Evolutionary conservation across 2,888 invertebrate species (phyloP).

Genomic region (Malachius bipustulatus): DNA sequence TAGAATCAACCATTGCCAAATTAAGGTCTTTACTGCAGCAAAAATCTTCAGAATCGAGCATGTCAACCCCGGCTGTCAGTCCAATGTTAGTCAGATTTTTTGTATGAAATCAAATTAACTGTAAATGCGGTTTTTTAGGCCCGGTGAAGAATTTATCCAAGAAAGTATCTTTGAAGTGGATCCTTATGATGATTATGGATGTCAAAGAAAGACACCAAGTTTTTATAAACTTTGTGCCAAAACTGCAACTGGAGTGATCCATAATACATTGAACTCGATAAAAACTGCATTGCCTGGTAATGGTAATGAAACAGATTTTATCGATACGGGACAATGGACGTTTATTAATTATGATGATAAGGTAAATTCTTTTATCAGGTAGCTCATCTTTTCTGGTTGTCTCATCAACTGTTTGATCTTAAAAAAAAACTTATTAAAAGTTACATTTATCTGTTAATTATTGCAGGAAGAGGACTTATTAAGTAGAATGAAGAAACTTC

Average conservation of each 20-base stretch:
- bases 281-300: slow-evolving; percentile 55
- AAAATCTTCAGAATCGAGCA: slow-evolving; percentile 34
- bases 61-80: slow-evolving; percentile 35
- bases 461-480: no score
- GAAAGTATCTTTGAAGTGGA: slow-evolving; percentile 20
- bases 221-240: slow-evolving; percentile 55
- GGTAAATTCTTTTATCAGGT: slow-evolving; percentile 26
- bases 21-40: slow-evolving; percentile 53
- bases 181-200: slow-evolving; percentile 30
- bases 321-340: slow-evolving; percentile 37
- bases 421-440: no score
- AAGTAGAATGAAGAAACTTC: slow-evolving; percentile 41
- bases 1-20: slow-evolving; percentile 60
- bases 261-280: slow-evolving; percentile 55
- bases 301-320: slow-evolving; percentile 33
- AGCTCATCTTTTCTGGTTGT: no score
- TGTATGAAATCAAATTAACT: slow-evolving; percentile 1
- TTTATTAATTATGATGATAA: slow-evolving; percentile 36
- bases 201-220: slow-evolving; percentile 35
- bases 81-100: slow-evolving; percentile 29
- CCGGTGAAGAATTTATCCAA: slow-evolving; percentile 24
- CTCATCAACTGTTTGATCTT: no score
- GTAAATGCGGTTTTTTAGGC: slow-evolving; percentile 17
- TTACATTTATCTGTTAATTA: no score
- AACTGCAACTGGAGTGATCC: slow-evolving; percentile 66